Evolutionary conservation across 2,797 vertebrate species (phyloP), one percentile per base, ranked within the genome.

Genomic region (Sciaenops ocellatus): DNA sequence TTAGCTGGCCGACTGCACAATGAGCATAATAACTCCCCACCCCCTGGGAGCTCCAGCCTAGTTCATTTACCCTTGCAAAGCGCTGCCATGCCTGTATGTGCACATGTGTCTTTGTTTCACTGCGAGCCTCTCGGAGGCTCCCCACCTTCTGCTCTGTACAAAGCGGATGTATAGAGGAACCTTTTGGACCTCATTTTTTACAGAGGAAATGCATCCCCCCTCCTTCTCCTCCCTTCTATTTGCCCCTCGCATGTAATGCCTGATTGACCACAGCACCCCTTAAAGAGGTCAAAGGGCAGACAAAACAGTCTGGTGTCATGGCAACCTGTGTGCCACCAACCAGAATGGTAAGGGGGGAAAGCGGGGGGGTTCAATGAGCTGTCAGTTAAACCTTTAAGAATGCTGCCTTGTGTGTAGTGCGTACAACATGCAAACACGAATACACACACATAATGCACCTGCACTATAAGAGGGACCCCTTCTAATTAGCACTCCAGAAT

Each of bases 231-330:
- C 94, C 83, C 81, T 91, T 89, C 87, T 87, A 89, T 93, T 93
- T 94, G 91, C 93, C 94, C 93, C 94, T 94, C 91, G 79, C 91
- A 93, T 94, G 94, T 94, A 95, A 96, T 95, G 95, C 95, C 94
- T 96, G 95, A 95, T 94, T 96, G 95, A 96, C 95, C 94, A 95
- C 94, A 95, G 95, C 90, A 93, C 94, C 95, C 94, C 94, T 95
- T 93, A 94, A 94, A 95, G 94, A 92, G 95, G 95, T 95, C 95
- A 95, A 95, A 96, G 95, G 95, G 93, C 94, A 96, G 95, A 95
- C 95, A 95, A 95, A 96, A 96, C 94, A 95, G 96, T 96, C 95
- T 96, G 95, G 95, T 94, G 96, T 95, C 95, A 96, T 96, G 95
- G 95, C 92, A 96, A 96, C 95, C 93, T 94, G 91, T 93, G 93